Base-by-base conservation (phyloP, 2,113 vertebrate species). In the Sander lucioperca region DNA sequence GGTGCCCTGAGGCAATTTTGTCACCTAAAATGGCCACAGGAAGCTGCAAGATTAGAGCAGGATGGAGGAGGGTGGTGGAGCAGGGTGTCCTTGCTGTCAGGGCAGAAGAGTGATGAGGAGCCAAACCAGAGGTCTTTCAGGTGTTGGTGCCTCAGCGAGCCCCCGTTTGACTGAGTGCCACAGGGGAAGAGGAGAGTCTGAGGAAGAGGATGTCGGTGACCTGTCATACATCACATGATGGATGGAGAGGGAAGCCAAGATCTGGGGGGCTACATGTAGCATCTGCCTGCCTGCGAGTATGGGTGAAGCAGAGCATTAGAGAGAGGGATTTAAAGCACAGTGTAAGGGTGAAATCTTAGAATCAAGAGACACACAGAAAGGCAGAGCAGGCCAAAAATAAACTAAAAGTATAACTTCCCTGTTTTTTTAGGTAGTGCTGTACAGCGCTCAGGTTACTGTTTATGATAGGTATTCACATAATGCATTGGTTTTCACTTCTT, bases 201-300 rank as follows among this genome's bases (percentile, higher is more conserved):
- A 92, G 85, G 72, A 66, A 79, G 84, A 86, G 77, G 88, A 90
- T 47, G 64, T 39, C 16, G 54, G 63, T 76, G 85, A 85, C 88
- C 84, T 80, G 87, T 89, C 88, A 87, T 70, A 77, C 19, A 19
- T 45, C 71, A n/a, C 27, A 70, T 77, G 78, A 87, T 85, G 74
- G 76, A 88, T 85, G 73, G 23, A 25, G 56, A 64, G 30, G 51
- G 23, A 65, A 36, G 62, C 30, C 59, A 27, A 56, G 58, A 66
- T 39, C 18, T 53, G 54, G 58, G 45, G 80, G 43, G 62, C 64
- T 48, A 74, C 51, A 10, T 43, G 84, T 51, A 78, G 59, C 58
- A 50, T 80, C 50, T 66, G 74, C 25, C 69, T 78, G 43, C 56
- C 62, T 51, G 73, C 7, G 11, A 85, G 59, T 51, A 50, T 8